Evolutionary conservation across 1,140 invertebrate species (phyloP).

Genomic region (Limonius californicus): DNA sequence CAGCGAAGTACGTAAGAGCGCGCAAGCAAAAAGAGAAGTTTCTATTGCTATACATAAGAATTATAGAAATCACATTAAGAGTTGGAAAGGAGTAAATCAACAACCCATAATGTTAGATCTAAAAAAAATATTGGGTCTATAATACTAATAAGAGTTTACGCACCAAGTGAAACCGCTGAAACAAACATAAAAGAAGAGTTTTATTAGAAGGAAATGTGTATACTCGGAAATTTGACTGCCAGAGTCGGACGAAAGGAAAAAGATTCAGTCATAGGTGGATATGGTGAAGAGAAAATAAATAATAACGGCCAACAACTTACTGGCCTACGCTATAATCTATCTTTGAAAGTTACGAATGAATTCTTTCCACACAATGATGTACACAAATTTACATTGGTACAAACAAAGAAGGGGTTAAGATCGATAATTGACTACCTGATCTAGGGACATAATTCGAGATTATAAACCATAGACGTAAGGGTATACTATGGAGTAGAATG

Average conservation of each 20-base stretch:
- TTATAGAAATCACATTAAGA: no score
- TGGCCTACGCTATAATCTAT: background rate
- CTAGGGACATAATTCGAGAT: background rate
- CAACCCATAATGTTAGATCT: no score
- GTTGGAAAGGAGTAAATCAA: no score
- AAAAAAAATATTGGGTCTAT: no score
- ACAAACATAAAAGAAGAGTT: no score
- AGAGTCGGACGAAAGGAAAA: background rate
- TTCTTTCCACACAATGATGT: background rate
- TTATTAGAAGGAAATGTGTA: slow-evolving; percentile 3
- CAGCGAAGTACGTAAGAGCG: no score
- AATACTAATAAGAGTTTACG: no score
- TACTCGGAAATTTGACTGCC: background rate
- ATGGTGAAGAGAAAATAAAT: background rate
- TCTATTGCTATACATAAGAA: no score
- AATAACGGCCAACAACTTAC: background rate
- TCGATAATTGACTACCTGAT: slow-evolving; percentile 11
- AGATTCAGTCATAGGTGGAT: background rate
- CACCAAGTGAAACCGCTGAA: no score
- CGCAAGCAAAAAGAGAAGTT: no score
- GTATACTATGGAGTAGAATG: background rate
- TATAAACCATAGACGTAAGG: background rate
- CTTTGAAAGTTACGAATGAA: background rate
- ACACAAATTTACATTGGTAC: background rate
- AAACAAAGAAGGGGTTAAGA: background rate